Evolutionary conservation across 2,113 vertebrate genomes (phyloP).

Genomic region (Agapornis roseicollis): DNA sequence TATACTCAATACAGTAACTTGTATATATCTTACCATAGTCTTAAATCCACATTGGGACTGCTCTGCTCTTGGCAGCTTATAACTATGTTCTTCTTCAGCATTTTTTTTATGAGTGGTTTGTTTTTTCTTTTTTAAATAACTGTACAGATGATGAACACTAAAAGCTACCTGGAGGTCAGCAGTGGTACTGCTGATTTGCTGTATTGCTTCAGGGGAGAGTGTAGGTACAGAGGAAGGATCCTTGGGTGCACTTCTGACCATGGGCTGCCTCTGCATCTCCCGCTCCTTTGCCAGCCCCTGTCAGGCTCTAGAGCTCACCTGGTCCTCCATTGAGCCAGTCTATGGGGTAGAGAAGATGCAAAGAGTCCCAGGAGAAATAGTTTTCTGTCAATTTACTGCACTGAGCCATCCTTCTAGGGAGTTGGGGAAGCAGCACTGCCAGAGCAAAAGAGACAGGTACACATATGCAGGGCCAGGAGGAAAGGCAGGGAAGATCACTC

Average conservation of each 20-base stretch:
- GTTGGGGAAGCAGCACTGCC: rapidly evolving
- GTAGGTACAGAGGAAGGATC: background rate
- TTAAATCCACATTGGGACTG: background rate
- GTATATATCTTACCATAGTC: background rate
- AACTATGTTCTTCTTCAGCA: background rate
- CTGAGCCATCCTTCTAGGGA: background rate
- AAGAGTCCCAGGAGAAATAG: background rate
- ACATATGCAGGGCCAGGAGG: background rate
- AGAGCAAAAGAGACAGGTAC: background rate
- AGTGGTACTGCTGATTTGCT: rapidly evolving
- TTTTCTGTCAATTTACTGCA: background rate
- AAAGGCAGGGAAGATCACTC: background rate
- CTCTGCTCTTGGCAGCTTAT: background rate
- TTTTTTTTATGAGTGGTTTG: background rate
- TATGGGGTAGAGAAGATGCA: background rate
- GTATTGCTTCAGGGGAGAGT: background rate
- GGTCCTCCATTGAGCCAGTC: rapidly evolving
- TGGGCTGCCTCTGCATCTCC: rapidly evolving
- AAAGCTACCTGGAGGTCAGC: background rate
- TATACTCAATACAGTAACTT: background rate
- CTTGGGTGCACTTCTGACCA: rapidly evolving
- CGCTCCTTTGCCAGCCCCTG: rapidly evolving
- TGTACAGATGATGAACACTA: background rate
- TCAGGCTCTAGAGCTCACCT: background rate
- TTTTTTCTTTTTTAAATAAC: background rate